Evolutionary conservation across 37 sponge, comb jelly and placozoan species (phyloP).

Genomic region (Sycon ciliatum): DNA sequence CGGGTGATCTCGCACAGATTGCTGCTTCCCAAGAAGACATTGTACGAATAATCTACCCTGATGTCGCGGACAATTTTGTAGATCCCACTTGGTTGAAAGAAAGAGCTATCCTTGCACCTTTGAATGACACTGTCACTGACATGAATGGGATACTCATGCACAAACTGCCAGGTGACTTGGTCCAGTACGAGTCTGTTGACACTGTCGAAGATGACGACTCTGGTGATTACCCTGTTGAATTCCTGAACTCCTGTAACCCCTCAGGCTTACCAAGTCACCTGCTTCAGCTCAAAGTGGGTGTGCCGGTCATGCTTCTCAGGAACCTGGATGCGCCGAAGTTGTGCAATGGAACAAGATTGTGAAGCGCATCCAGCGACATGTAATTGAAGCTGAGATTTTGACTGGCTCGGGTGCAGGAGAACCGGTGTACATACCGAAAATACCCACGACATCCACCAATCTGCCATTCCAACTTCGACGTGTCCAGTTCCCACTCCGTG

Average conservation of each 20-base stretch:
- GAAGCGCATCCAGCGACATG: slow-evolving; percentile 10
- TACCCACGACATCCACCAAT: slow-evolving; percentile 13
- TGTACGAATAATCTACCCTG: slow-evolving; percentile 10
- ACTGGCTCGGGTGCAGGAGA: slow-evolving; percentile 13
- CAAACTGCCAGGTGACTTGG: neutral
- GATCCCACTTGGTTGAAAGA: slow-evolving; percentile 16
- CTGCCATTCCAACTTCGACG: slow-evolving; percentile 5
- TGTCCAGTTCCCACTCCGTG: slow-evolving; percentile 22
- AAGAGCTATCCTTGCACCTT: slow-evolving; percentile 23
- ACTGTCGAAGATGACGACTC: neutral
- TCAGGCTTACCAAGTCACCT: slow-evolving; percentile 15
- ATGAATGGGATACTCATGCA: slow-evolving; percentile 15
- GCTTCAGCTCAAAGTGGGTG: slow-evolving; percentile 10
- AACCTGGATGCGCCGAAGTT: slow-evolving; percentile 25
- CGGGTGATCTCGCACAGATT: neutral
- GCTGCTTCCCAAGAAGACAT: neutral
- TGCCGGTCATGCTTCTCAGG: slow-evolving; percentile 15
- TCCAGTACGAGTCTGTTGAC: slow-evolving; percentile 22
- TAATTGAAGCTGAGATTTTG: slow-evolving; percentile 24
- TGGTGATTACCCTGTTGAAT: slow-evolving; percentile 22
- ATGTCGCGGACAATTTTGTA: neutral
- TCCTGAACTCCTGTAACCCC: slow-evolving; percentile 25
- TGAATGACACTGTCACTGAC: slow-evolving; percentile 10
- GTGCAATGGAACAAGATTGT: slow-evolving; percentile 28
- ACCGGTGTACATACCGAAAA: slow-evolving; percentile 15